Percentiles rank a stretch among this genome's conserved stretches.
These are phyloP conservation scores for Sebastes nivosus DNA, from an alignment of 2,797 vertebrate species.

Conservation along the genomic window DNA sequence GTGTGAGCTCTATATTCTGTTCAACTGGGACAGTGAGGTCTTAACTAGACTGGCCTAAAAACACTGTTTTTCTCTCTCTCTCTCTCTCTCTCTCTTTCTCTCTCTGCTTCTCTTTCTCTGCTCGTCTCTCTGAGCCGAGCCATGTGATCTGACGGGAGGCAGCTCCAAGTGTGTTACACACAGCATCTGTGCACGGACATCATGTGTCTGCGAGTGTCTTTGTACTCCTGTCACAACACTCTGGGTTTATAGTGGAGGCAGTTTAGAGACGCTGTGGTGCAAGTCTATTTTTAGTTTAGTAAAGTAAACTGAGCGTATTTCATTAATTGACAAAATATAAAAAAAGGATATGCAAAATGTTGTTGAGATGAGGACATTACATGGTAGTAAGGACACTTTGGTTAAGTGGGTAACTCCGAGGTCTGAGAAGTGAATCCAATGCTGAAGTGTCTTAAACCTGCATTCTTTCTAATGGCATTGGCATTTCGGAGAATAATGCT, in stretches of 20 bases:
- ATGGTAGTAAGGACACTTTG: too few relatives aligned
- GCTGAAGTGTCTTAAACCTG: too few relatives aligned
- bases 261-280: neutral
- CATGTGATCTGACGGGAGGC: neutral
- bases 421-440: too few relatives aligned
- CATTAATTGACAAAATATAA: neutral
- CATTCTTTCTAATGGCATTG: too few relatives aligned
- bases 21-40: conserved; percentile 57
- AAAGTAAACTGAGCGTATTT: neutral
- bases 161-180: conserved; percentile 2
- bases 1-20: conserved; percentile 44
- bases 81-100: neutral
- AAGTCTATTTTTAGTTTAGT: neutral
- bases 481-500: too few relatives aligned
- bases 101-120: neutral
- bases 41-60: conserved; percentile 57
- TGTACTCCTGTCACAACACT: neutral
- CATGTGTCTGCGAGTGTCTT: neutral
- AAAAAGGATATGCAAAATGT: neutral
- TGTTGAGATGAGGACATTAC: neutral
- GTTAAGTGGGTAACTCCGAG: too few relatives aligned
- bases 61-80: conserved; percentile 18
- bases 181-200: neutral
- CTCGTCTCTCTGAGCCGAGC: neutral
- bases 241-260: neutral